These are phyloP conservation scores for Acyrthosiphon pisum DNA, from an alignment of 1,140 invertebrate species.

Conservation along the genomic window DNA sequence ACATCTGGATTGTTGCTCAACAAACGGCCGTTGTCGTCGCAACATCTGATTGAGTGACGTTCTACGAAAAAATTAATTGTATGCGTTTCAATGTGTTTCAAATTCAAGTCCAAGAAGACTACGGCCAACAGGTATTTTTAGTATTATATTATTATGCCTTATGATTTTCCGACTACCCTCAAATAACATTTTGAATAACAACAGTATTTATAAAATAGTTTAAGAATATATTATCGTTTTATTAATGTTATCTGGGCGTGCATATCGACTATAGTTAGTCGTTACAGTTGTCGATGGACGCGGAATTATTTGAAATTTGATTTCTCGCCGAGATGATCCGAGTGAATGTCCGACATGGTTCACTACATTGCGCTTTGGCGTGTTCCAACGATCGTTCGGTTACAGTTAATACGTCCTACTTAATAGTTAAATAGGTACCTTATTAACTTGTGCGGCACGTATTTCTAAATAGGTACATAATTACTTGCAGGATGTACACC, in stretches of 20 bases:
- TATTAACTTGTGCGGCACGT: not conserved
- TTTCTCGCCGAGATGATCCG: not conserved
- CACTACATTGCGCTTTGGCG: not conserved
- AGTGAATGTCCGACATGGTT: not conserved
- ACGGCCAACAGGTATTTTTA: not conserved
- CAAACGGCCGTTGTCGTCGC: slow-evolving; percentile 70
- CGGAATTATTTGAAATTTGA: not conserved
- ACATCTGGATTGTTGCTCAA: slow-evolving; percentile 62
- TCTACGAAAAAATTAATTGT: slow-evolving; percentile 64
- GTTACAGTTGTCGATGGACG: not conserved
- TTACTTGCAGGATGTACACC: not conserved
- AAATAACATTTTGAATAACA: not conserved
- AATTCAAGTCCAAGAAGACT: not conserved
- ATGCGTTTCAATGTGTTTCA: not conserved
- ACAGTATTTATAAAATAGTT: not conserved
- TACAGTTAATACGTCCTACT: not conserved
- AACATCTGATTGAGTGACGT: slow-evolving; percentile 74
- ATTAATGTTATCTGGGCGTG: not conserved
- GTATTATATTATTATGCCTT: not conserved
- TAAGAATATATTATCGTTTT: slow-evolving; percentile 1
- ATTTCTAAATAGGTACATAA: not conserved
- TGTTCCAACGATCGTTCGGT: not conserved
- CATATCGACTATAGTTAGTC: not conserved
- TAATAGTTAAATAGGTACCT: not conserved
- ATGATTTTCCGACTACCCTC: not conserved